Conservation (phyloP, 2,797 vertebrate species). For the Carcharodon carcharias region DNA sequence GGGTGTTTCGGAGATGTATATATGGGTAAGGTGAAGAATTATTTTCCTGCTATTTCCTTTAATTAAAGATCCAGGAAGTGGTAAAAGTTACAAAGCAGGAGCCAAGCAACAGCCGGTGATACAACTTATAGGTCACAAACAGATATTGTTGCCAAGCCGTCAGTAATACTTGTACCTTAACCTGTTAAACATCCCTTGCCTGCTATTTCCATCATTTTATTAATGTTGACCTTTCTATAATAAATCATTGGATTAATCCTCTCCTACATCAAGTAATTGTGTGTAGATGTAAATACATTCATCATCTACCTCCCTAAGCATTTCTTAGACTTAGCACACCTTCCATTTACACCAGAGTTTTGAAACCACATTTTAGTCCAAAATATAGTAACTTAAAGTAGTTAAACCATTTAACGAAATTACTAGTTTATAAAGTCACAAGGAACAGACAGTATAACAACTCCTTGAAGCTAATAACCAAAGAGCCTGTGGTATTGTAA, state of each 20-base stretch:
- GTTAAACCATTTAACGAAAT: background rate
- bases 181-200: background rate
- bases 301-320: background rate
- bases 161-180: background rate
- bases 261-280: background rate
- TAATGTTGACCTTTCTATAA: background rate
- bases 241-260: conserved; percentile 19
- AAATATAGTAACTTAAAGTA: background rate
- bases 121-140: background rate
- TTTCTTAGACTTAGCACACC: background rate
- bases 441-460: background rate
- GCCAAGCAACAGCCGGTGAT: background rate
- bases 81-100: background rate
- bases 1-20: conserved; percentile 96
- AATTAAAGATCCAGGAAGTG: background rate
- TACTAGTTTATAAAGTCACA: background rate
- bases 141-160: background rate
- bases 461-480: background rate
- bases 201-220: background rate
- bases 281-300: background rate
- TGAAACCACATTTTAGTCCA: background rate
- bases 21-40: conserved; percentile 73
- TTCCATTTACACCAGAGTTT: background rate
- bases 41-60: background rate
- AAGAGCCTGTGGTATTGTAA: background rate